Conservation (phyloP, 1,140 invertebrate genomes). For the Pogonomyrmex californicus region DNA sequence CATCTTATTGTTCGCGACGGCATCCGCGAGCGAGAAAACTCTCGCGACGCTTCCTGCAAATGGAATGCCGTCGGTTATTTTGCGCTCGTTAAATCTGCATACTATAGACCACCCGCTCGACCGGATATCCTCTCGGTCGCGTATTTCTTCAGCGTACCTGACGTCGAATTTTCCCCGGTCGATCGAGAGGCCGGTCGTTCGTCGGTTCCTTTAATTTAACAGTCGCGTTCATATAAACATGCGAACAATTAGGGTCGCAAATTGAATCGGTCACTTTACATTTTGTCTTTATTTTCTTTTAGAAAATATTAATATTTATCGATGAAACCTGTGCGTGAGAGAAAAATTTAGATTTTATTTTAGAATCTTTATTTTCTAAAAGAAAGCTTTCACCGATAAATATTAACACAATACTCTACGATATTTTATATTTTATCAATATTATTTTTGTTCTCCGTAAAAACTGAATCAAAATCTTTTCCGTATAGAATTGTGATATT, state of each 20-base stretch:
- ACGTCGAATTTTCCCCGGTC: neutral
- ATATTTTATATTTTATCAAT: neutral
- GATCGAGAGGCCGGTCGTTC: neutral
- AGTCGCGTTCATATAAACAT: conserved; percentile 20
- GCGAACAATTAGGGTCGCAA: conserved; percentile 3
- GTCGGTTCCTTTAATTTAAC: conserved; percentile 28
- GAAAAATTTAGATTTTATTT: neutral
- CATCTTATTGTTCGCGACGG: conserved; percentile 32
- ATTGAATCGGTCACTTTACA: conserved; percentile 22
- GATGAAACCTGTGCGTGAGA: too few species aligned
- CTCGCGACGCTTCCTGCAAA: neutral
- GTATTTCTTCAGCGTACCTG: neutral
- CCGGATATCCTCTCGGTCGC: neutral
- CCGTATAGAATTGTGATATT: neutral
- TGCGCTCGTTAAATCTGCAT: conserved; percentile 42
- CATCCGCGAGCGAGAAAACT: conserved; percentile 43
- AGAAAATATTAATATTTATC: too few species aligned
- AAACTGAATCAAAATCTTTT: neutral
- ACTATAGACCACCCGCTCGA: neutral
- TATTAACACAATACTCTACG: neutral
- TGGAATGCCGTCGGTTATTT: neutral
- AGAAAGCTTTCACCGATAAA: too few species aligned
- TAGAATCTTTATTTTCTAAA: neutral
- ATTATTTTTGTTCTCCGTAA: neutral
- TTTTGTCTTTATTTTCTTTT: neutral